Base-by-base conservation (phyloP, 2,113 vertebrate species). In the Xerus inauris region DNA sequence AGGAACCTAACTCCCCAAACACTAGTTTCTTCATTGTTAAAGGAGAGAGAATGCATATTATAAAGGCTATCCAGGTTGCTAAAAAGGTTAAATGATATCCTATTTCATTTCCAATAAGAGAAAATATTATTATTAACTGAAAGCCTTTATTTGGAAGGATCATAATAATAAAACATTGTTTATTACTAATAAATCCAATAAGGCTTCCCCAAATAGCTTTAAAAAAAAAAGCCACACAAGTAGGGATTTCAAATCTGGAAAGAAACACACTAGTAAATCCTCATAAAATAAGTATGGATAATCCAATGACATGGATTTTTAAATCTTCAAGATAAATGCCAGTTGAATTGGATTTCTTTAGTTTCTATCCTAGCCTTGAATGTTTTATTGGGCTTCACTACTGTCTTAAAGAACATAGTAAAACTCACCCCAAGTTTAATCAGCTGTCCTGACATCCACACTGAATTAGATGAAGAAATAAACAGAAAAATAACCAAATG, bases 221-320 rank as follows among this genome's bases (percentile, higher is more conserved):
- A n/a, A 51, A 11, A 82, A 49, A 57, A 8, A 45, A 14, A 16
- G 13, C 35, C 24, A 45, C 35, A 12, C 28, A 95, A 92, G 9
- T 45, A 86, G 32, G 20, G 38, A 83, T 94, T 95, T 96, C 77
- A 65, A 71, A 82, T 91, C 42, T 87, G 47, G 84, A 96, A 92
- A 92, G 85, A 86, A 92, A 82, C 19, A n/a, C 9, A 90, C 26
- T 26, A 65, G 32, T 28, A 95, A 94, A 95, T 96, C 65, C 59
- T 94, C 54, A 72, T n/a, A 67, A 89, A 96, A 89, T 96, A 95
- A 95, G 83, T 79, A 59, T 64, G 38, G 54, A 72, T 77, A 95
- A 90, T 92, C 47, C 89, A 89, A 89, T 59, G 26, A 79, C 80
- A 77, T 40, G 87, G 75, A 59, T 81, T 94, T 84, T 95, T 84